Conservation (phyloP, 2,797 vertebrate species). For the Megalops cyprinoides region DNA sequence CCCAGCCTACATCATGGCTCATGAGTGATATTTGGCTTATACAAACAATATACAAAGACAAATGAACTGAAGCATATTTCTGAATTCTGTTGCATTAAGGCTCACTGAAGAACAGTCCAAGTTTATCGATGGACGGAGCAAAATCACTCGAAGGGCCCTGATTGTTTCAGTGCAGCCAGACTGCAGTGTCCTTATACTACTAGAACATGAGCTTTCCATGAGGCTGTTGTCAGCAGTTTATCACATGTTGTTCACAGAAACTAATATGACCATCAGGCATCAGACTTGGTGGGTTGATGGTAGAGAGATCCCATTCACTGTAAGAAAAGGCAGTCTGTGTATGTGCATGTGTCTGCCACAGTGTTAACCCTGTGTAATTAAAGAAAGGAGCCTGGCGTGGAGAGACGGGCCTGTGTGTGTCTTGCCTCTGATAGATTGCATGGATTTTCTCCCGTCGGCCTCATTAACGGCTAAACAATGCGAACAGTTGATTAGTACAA, state of each 20-base stretch:
- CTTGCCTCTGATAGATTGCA: conserved; percentile 12
- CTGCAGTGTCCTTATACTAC: neutral
- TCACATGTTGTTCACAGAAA: neutral
- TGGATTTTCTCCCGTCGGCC: conserved; percentile 2
- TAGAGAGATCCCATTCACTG: neutral
- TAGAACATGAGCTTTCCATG: neutral
- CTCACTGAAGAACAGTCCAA: neutral
- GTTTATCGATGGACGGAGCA: neutral
- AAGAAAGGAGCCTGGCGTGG: neutral
- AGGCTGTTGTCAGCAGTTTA: neutral
- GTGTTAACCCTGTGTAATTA: neutral
- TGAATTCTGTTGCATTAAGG: neutral
- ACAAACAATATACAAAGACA: neutral
- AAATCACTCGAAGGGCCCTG: neutral
- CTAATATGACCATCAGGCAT: neutral
- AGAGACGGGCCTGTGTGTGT: neutral
- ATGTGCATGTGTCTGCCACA: neutral
- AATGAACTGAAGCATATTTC: neutral
- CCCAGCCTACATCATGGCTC: conserved; percentile 1
- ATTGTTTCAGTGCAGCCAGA: neutral
- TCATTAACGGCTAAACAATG: conserved; percentile 15
- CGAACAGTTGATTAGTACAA: neutral
- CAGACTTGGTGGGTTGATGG: neutral
- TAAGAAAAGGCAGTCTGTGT: neutral
- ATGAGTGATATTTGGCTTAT: neutral